phyloP scores from a whole-genome alignment of 2,888 invertebrate genomes.

The Cheilosia variabilis region DNA sequence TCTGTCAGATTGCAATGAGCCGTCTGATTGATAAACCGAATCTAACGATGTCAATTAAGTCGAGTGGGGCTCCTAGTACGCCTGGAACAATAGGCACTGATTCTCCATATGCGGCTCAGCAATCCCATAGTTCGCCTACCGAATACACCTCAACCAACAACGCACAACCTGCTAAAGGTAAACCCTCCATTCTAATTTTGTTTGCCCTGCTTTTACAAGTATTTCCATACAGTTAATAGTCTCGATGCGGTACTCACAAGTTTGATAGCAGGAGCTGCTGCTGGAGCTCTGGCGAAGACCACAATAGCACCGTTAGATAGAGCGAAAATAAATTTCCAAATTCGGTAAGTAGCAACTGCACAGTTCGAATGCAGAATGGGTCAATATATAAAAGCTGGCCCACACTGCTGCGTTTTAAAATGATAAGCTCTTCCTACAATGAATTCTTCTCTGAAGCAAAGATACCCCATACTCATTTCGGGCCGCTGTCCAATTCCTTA shows the following conservation, averaged over 20 bases:
- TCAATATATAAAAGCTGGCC: background rate
- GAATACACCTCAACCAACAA: constrained; percentile 14
- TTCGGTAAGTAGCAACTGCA: constrained; percentile 84
- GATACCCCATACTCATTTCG: constrained; percentile 89
- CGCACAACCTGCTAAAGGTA: constrained; percentile 25
- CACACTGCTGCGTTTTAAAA: background rate
- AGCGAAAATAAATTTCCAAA: constrained; percentile 99
- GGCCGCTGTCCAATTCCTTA: constrained; percentile 89
- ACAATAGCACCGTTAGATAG: constrained; percentile 98
- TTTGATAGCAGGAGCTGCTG: constrained; percentile 94
- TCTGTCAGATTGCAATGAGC: constrained; percentile 82
- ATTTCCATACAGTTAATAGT: constrained; percentile 81
- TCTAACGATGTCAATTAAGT: constrained; percentile 82
- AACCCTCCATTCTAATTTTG: background rate
- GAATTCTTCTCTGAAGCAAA: constrained; percentile 82
- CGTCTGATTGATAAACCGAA: constrained; percentile 82
- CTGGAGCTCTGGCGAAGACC: constrained; percentile 98
- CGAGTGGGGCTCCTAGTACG: constrained; percentile 76
- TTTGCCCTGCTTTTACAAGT: background rate
- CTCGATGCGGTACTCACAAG: constrained; percentile 90
- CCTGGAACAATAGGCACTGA: constrained; percentile 47
- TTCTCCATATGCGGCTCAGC: background rate
- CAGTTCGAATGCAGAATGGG: constrained; percentile 42
- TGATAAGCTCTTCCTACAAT: constrained; percentile 63
- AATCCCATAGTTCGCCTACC: background rate